phyloP scores from a whole-genome alignment of 2,888 invertebrate species.

The Synergus itoensis region DNA sequence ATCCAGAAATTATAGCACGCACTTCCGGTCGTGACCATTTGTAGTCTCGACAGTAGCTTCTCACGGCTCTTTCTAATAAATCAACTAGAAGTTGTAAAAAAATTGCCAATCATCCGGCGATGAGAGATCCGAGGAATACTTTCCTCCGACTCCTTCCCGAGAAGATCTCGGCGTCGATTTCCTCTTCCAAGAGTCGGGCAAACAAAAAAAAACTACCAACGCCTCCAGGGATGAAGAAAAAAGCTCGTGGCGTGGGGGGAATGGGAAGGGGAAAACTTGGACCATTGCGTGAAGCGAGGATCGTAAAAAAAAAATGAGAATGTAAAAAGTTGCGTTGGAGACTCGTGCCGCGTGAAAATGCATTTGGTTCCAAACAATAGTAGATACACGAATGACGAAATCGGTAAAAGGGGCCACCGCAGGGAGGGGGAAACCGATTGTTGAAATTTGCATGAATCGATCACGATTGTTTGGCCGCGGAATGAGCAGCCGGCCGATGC shows the following conservation, averaged over 20 bases:
- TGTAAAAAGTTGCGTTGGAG: slow-evolving; percentile 2
- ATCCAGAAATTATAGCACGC: slow-evolving; percentile 37
- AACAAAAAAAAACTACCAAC: slow-evolving; percentile 41
- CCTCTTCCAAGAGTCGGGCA: slow-evolving; percentile 53
- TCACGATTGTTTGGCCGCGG: slow-evolving; percentile 74
- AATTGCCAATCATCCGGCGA: slow-evolving; percentile 50
- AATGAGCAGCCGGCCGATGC: slow-evolving; percentile 64
- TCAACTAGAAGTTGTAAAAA: slow-evolving; percentile 43
- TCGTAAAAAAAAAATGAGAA: slow-evolving; percentile 1
- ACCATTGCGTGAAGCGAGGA: slow-evolving; percentile 4
- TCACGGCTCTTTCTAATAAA: slow-evolving; percentile 36
- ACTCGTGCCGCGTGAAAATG: slow-evolving; percentile 49
- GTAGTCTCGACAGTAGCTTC: slow-evolving; percentile 10
- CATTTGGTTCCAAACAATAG: slow-evolving; percentile 69
- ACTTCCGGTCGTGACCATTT: slow-evolving; percentile 38
- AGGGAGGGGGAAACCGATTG: slow-evolving; percentile 65
- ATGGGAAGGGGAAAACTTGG: slow-evolving; percentile 43
- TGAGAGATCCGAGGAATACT: slow-evolving; percentile 46
- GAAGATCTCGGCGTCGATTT: slow-evolving; percentile 65
- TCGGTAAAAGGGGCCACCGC: slow-evolving; percentile 61
- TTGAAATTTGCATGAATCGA: slow-evolving; percentile 77
- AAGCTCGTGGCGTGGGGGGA: slow-evolving; percentile 42
- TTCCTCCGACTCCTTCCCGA: slow-evolving; percentile 50
- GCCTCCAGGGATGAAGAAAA: slow-evolving; percentile 36
- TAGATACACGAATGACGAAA: slow-evolving; percentile 66